Evolutionary conservation across 2,888 invertebrate genomes (phyloP).

Genomic region (Pardosa pseudoannulata): DNA sequence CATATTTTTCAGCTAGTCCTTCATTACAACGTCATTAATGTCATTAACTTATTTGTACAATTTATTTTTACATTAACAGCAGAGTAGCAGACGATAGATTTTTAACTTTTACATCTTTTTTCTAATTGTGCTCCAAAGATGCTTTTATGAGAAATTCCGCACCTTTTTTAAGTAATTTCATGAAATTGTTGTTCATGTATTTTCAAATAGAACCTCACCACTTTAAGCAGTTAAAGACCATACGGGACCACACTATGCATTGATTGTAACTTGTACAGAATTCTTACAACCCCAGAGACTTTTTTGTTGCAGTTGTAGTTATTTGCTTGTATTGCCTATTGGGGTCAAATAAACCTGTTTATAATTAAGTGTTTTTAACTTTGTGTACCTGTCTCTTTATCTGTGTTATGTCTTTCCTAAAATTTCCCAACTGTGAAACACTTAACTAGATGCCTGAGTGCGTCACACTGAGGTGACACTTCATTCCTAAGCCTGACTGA

Average conservation of each 20-base stretch:
- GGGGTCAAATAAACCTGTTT: slow-evolving; percentile 60
- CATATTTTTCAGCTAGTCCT: slow-evolving; percentile 49
- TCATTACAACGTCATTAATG: slow-evolving; percentile 21
- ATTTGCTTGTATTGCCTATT: slow-evolving; percentile 59
- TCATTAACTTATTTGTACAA: slow-evolving; percentile 65
- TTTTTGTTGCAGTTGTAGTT: slow-evolving; percentile 60
- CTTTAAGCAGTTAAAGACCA: neutral
- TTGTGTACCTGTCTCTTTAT: too few species aligned
- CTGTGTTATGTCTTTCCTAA: too few species aligned
- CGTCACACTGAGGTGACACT: too few species aligned
- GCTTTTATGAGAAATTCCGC: slow-evolving; percentile 38
- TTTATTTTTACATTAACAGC: slow-evolving; percentile 57
- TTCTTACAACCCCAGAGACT: slow-evolving; percentile 43
- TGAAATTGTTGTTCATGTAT: neutral
- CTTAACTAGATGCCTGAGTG: too few species aligned
- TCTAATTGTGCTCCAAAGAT: slow-evolving; percentile 47
- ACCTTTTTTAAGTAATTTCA: slow-evolving; percentile 28
- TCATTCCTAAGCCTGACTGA: too few species aligned
- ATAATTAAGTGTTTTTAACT: too few species aligned
- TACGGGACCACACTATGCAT: slow-evolving; percentile 36
- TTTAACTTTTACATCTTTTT: slow-evolving; percentile 60
- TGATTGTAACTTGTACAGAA: slow-evolving; percentile 47
- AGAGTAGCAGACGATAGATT: slow-evolving; percentile 37
- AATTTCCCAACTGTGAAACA: too few species aligned
- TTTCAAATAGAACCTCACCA: neutral